phyloP scores from a whole-genome alignment of 2,888 invertebrate species.

The Eupithecia exiguata region DNA sequence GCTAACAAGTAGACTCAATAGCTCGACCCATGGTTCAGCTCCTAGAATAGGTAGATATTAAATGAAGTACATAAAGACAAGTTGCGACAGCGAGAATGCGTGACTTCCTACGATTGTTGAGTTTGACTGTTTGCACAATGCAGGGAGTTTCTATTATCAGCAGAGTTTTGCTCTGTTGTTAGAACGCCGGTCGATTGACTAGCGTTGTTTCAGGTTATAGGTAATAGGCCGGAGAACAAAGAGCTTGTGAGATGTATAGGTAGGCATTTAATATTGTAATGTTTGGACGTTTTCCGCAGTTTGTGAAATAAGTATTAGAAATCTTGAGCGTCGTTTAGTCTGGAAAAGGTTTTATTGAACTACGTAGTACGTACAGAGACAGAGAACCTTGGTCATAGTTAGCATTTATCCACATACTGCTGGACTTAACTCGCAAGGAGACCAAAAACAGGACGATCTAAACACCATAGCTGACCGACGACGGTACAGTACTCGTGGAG shows the following conservation, averaged over 20 bases:
- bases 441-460: background rate
- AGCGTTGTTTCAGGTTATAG: background rate
- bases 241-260: background rate
- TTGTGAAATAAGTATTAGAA: background rate
- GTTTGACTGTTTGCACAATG: conserved; percentile 12
- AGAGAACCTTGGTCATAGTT: background rate
- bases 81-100: conserved; percentile 12
- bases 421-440: background rate
- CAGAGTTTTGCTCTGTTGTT: background rate
- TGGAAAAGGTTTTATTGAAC: background rate
- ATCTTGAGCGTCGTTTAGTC: no score
- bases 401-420: background rate
- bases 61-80: background rate
- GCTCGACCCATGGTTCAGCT: background rate
- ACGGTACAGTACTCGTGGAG: background rate
- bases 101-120: conserved; percentile 23
- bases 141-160: conserved; percentile 9
- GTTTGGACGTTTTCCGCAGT: background rate
- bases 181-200: background rate
- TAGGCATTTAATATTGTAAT: background rate
- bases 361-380: background rate
- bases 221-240: background rate
- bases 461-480: background rate
- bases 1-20: background rate
- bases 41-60: background rate